Percentiles rank a stretch among this genome's conserved stretches.
Evolutionary conservation across 2,888 invertebrate species (phyloP).

Genomic region (Nymphalis urticae): DNA sequence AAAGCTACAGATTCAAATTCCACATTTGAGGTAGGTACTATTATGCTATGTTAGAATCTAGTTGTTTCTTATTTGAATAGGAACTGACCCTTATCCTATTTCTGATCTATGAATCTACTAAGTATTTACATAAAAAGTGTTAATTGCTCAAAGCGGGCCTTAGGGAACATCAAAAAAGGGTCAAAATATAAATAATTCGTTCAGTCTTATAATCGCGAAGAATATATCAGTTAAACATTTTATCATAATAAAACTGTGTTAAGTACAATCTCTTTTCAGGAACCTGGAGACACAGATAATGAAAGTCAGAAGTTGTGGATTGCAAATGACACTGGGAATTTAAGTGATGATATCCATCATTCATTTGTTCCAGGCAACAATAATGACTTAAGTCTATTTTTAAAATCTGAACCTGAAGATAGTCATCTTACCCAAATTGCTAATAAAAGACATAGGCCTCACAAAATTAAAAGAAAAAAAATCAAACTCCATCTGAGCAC

Average conservation of each 20-base stretch:
- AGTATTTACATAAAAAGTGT: neutral
- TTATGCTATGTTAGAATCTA: neutral
- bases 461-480: conserved; percentile 56
- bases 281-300: conserved; percentile 24
- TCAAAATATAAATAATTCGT: too few relatives aligned
- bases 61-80: neutral
- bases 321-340: conserved; percentile 41
- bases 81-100: too few relatives aligned
- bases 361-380: conserved; percentile 46
- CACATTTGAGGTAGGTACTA: conserved; percentile 36
- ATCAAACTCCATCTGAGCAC: conserved; percentile 51
- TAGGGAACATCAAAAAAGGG: too few relatives aligned
- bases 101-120: too few relatives aligned
- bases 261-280: conserved; percentile 18
- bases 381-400: conserved; percentile 49
- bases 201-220: too few relatives aligned
- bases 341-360: conserved; percentile 42
- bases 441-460: conserved; percentile 15
- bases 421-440: conserved; percentile 8
- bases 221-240: too few relatives aligned
- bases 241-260: neutral
- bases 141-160: too few relatives aligned
- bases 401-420: conserved; percentile 54
- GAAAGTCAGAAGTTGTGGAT: conserved; percentile 38
- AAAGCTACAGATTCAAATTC: conserved; percentile 26